Conservation (phyloP, 2,113 vertebrate species). For the Salvelinus alpinus region DNA sequence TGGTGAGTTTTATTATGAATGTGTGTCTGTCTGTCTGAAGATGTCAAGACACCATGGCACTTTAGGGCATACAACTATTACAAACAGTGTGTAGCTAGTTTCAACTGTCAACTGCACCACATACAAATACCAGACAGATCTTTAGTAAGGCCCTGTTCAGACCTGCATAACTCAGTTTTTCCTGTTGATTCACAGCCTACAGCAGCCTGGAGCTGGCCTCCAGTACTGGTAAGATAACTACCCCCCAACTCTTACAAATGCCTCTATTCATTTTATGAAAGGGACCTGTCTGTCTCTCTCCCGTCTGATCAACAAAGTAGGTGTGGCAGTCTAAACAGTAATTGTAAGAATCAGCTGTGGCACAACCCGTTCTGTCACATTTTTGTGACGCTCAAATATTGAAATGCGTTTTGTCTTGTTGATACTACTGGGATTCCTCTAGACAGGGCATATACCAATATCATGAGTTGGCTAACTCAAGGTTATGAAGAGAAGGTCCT, state of each 20-base stretch:
- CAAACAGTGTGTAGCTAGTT: neutral
- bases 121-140: too few species aligned
- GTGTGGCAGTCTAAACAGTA: neutral
- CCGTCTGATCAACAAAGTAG: neutral
- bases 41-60: too few species aligned
- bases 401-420: too few species aligned
- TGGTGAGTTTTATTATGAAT: constrained; percentile 49
- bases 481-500: too few species aligned
- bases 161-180: constrained; percentile 11
- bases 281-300: neutral
- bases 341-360: too few species aligned
- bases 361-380: neutral
- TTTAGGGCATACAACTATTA: too few species aligned
- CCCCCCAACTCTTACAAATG: neutral
- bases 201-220: constrained; percentile 48
- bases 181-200: constrained; percentile 49
- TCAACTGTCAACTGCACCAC: too few species aligned
- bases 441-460: too few species aligned
- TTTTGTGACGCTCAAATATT: constrained; percentile 1
- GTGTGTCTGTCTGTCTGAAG: neutral
- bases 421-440: too few species aligned
- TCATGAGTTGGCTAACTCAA: too few species aligned
- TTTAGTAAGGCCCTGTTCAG: neutral
- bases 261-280: neutral
- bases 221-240: neutral